A percentile compares a stretch with the other conserved stretches of the same genome.
Evolutionary conservation across 2,797 vertebrate genomes (phyloP).

Genomic region (Melanotaenia maccullochi): DNA sequence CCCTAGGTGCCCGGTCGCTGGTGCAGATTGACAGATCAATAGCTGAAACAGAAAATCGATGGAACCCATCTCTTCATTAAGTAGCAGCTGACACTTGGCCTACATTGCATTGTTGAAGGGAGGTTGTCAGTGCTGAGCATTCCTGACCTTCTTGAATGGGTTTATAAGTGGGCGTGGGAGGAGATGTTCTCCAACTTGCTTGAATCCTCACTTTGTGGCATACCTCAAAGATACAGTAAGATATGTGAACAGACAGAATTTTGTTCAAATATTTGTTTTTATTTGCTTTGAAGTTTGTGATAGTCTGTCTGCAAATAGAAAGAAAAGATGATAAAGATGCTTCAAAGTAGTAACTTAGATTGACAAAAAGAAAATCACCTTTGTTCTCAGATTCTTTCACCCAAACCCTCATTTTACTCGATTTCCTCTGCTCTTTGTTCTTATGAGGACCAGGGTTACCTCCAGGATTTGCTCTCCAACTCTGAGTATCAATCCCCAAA

Average conservation of each 20-base stretch:
- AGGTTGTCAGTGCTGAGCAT: constrained; percentile 48
- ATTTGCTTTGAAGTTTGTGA: background rate
- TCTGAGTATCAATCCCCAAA: background rate
- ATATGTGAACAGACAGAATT: background rate
- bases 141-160: constrained; percentile 44
- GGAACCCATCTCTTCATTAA: constrained; percentile 65
- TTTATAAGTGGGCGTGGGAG: constrained; percentile 27
- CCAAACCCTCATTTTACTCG: background rate
- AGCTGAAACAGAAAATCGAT: constrained; percentile 75
- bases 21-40: constrained; percentile 67
- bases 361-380: background rate
- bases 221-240: background rate
- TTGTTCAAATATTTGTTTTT: background rate
- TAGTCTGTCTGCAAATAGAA: background rate
- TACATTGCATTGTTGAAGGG: constrained; percentile 8
- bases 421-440: too few relatives aligned
- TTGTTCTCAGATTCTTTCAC: background rate
- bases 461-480: background rate
- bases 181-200: constrained; percentile 17
- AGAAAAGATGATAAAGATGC: background rate
- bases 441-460: background rate
- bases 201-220: background rate
- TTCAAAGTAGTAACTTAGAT: background rate
- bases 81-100: constrained; percentile 50
- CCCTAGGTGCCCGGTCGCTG: constrained; percentile 5